These are phyloP conservation scores for Asbolus verrucosus DNA, from an alignment of 1,140 invertebrate genomes.

Conservation along the genomic window DNA sequence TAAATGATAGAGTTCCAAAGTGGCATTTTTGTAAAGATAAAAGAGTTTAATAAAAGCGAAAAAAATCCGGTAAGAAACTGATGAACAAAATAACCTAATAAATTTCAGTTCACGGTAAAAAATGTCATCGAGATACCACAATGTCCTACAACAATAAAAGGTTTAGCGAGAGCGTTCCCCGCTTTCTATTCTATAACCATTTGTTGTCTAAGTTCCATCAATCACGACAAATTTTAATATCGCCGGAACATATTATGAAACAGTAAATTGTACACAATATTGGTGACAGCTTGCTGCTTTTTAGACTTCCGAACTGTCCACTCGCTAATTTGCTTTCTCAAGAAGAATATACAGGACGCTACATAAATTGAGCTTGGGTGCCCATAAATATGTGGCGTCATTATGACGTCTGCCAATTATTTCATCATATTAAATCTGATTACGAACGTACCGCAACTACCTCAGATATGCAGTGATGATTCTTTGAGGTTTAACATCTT, in stretches of 20 bases:
- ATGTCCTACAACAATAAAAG: constrained; percentile 57
- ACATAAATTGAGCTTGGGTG: neutral
- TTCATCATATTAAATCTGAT: neutral
- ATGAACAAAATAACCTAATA: constrained; percentile 55
- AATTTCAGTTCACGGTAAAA: constrained; percentile 56
- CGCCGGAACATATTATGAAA: constrained; percentile 60
- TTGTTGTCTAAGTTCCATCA: constrained; percentile 63
- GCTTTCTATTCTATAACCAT: constrained; percentile 53
- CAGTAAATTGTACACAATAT: constrained; percentile 61
- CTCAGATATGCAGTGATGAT: neutral
- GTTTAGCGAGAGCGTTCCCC: constrained; percentile 48
- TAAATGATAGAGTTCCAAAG: constrained; percentile 6
- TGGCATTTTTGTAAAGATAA: constrained; percentile 6
- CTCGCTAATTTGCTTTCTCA: constrained; percentile 45
- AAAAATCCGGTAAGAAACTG: constrained; percentile 33
- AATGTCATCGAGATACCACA: constrained; percentile 54
- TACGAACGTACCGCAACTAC: neutral
- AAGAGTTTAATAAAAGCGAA: constrained; percentile 35
- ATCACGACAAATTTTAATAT: constrained; percentile 64
- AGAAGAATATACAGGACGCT: constrained; percentile 34
- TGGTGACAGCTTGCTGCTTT: constrained; percentile 56
- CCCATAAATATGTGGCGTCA: neutral
- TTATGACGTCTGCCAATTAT: neutral
- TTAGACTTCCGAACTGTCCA: constrained; percentile 33
- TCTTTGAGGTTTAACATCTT: constrained; percentile 10